Conservation (phyloP, 2,797 vertebrate species). For the Sebastes paucispinis region DNA sequence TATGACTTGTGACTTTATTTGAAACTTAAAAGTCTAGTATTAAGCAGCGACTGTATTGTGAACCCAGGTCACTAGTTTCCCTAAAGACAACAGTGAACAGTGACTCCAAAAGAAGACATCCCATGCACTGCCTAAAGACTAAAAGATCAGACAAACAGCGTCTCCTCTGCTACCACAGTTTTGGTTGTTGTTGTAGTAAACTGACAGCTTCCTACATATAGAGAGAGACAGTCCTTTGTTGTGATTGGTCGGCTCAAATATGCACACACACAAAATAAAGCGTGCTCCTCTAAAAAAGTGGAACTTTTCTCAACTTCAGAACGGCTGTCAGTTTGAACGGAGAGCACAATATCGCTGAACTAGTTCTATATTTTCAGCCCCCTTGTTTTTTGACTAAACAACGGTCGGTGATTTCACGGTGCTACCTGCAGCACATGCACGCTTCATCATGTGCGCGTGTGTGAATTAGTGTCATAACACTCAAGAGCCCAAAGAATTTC, state of each 20-base stretch:
- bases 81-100: neutral
- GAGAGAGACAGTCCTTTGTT: slow-evolving; percentile 21
- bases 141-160: slow-evolving; percentile 1
- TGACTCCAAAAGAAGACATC: slow-evolving; percentile 9
- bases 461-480: slow-evolving; percentile 36
- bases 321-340: slow-evolving; percentile 13
- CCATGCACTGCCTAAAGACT: neutral
- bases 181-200: slow-evolving; percentile 4
- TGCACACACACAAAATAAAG: neutral
- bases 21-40: neutral
- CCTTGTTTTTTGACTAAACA: neutral
- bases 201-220: slow-evolving; percentile 19
- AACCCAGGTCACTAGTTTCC: neutral
- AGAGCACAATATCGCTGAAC: neutral
- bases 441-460: neutral
- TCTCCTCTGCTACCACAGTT: slow-evolving; percentile 10
- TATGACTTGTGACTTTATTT: neutral
- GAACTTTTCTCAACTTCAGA: slow-evolving; percentile 22
- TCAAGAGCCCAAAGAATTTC: slow-evolving; percentile 37
- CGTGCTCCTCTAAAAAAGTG: neutral
- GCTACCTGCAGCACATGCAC: slow-evolving; percentile 2
- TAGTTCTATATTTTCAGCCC: neutral
- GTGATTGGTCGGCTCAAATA: slow-evolving; percentile 20
- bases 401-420: neutral
- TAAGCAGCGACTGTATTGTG: neutral